Evolutionary conservation across 2,797 vertebrate species (phyloP), one percentile per base, ranked within the genome.

Genomic region (Hypotaenidia philippensis): DNA sequence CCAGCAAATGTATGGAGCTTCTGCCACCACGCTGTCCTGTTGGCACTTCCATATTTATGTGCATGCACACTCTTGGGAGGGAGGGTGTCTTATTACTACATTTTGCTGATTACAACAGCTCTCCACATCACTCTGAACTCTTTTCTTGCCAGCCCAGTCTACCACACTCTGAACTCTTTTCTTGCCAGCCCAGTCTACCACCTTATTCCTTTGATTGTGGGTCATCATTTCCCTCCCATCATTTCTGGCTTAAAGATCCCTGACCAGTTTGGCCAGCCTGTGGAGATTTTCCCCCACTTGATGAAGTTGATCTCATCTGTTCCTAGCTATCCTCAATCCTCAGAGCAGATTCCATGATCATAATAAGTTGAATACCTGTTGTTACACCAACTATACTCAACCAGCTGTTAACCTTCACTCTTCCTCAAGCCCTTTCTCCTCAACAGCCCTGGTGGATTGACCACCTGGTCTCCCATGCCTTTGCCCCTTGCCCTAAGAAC

Each of bases 11-110:
- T 41, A 47, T 11, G n/a, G 40, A 20, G 7, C 11, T 76, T 36
- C 8, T 20, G 13, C 10, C 32, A n/a, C 26, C 18, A 21, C 5
- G 18, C 12, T 41, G 5, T n/a, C 31, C 36, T 34, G 5, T 16
- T 66, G n/a, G 27, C 6, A 68, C 5, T 41, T 86, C 34, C 5
- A 1, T 59, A 49, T 56, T 86, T 80, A 45, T 21, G 9, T 53
- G 32, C 45, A 41, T 12, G 23, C 11, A 34, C 6, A 49, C 12
- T 6, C 9, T 45, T 55, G 17, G 5, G 8, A 19, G 27, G 6
- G 17, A 5, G 8, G 19, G 31, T 6, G 8, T 59, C 16, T 29
- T 32, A 18, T 34, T 18, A 10, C 16, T 6, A 29, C 0, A 0
- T 47, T 76, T 47, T 72, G 15, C 47, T 34, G 17, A n/a, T 40